Conservation (phyloP, 2,113 vertebrate species). For the Chiloscyllium plagiosum region DNA sequence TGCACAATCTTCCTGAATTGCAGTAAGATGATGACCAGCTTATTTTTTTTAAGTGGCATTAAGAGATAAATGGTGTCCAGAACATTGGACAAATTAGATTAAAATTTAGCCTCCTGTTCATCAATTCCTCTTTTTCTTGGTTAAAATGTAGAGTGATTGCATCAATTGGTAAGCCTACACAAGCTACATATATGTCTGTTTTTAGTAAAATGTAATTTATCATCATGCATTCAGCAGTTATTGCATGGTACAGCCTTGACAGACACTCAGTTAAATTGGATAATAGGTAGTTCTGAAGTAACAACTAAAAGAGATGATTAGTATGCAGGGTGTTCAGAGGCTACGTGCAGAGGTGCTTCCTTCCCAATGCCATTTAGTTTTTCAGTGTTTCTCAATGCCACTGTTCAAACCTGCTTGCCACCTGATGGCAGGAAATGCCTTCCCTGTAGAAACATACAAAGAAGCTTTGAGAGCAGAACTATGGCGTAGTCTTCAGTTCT, state of each 20-base stretch:
- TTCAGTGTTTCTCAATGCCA: not conserved
- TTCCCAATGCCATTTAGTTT: not conserved
- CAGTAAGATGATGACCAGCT: not conserved
- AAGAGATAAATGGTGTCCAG: not conserved
- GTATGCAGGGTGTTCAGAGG: not conserved
- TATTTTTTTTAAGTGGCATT: not conserved
- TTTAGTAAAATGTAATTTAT: not conserved
- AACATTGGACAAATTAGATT: not conserved
- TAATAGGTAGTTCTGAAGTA: not conserved
- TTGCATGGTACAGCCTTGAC: not conserved
- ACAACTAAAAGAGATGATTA: not conserved
- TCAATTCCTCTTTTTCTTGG: not conserved
- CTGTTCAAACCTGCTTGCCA: slow-evolving; percentile 24
- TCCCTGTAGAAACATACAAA: not conserved
- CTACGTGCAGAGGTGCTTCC: not conserved
- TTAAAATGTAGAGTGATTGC: not conserved
- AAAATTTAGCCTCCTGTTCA: no score
- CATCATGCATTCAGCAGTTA: not conserved
- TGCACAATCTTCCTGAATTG: not conserved
- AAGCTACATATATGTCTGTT: not conserved
- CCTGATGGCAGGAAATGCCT: slow-evolving; percentile 23
- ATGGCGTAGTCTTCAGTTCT: not conserved
- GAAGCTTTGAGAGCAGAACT: slow-evolving; percentile 30
- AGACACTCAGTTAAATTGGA: not conserved
- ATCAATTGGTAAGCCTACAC: not conserved